Evolutionary conservation across 2,797 vertebrate species (phyloP).

Genomic region (Helicolenus hilgendorfi): DNA sequence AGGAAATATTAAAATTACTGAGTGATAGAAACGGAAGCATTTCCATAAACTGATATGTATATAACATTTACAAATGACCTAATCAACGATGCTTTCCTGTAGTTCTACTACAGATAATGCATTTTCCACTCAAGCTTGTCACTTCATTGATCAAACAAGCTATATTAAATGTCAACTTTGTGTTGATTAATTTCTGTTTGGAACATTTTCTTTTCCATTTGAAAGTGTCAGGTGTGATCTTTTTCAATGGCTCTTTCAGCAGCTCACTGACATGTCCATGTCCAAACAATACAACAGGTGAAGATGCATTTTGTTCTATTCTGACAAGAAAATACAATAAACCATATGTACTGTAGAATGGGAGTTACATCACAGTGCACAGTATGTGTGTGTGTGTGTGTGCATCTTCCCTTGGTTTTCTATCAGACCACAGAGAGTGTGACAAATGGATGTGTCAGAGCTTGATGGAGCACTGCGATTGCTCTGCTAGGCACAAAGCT

Average conservation of each 20-base stretch:
- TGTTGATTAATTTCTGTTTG: constrained; percentile 40
- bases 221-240: constrained; percentile 32
- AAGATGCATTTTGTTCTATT: constrained; percentile 45
- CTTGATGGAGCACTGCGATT: constrained; percentile 86
- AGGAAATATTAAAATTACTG: background rate
- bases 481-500: constrained; percentile 84
- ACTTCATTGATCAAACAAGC: background rate
- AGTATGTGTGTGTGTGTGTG: constrained; percentile 36
- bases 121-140: constrained; percentile 7
- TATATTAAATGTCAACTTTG: constrained; percentile 34
- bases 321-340: constrained; percentile 68
- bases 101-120: background rate
- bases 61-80: background rate
- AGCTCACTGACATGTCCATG: constrained; percentile 27
- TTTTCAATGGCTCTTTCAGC: constrained; percentile 12
- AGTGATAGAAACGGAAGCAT: background rate
- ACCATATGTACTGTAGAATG: constrained; percentile 32
- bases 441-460: constrained; percentile 88
- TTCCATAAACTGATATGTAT: background rate
- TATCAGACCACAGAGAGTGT: constrained; percentile 84
- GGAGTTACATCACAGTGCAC: constrained; percentile 32
- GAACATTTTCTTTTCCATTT: constrained; percentile 39
- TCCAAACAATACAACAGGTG: constrained; percentile 58
- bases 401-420: constrained; percentile 68
- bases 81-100: background rate